Conservation (phyloP, 2,888 invertebrate species). For the Blomia tropicalis region DNA sequence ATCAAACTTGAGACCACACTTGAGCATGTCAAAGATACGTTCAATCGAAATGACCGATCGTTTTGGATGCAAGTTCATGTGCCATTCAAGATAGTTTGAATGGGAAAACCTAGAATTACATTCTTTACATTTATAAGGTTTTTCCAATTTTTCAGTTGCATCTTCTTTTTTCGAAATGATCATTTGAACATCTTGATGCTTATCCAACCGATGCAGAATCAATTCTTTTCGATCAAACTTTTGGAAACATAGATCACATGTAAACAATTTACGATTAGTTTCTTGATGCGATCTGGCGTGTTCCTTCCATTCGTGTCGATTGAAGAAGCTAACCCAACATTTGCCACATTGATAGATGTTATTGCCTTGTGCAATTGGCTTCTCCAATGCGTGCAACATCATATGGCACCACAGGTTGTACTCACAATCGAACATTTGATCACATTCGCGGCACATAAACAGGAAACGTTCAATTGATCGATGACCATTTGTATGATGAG, state of each 20-base stretch:
- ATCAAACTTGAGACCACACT: not conserved
- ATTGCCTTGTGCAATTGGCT: not conserved
- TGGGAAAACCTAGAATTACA: not conserved
- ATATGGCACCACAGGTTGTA: not conserved
- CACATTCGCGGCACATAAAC: not conserved
- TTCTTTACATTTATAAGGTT: not conserved
- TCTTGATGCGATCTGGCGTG: not conserved
- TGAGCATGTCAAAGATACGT: not conserved
- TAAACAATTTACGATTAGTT: not conserved
- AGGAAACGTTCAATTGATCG: not conserved
- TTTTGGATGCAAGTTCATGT: not conserved
- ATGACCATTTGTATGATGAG: not conserved
- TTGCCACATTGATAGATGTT: not conserved
- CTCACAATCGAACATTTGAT: not conserved
- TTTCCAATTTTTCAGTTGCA: not conserved
- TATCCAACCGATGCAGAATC: not conserved
- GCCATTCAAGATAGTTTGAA: not conserved
- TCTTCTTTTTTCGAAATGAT: too few species aligned
- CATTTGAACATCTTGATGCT: not conserved
- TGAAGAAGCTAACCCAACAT: not conserved
- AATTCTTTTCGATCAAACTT: not conserved
- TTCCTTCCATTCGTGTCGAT: too few species aligned
- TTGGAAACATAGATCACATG: not conserved
- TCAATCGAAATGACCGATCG: not conserved
- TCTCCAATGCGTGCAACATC: not conserved